Evolutionary conservation across 2,113 vertebrate genomes (phyloP).

Genomic region (Oreochromis tanganicae): DNA sequence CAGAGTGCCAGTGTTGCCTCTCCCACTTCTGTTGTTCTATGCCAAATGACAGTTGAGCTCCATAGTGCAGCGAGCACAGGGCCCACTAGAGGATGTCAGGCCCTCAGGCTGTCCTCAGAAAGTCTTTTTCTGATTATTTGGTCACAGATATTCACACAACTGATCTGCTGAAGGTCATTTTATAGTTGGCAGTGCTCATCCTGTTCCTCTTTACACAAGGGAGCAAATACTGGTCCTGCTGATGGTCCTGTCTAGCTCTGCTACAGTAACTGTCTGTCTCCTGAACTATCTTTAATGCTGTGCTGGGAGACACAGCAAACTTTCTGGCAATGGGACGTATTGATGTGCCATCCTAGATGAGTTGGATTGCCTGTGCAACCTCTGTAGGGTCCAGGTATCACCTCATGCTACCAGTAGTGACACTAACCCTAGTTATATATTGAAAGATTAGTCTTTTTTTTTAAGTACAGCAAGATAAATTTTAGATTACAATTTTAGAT

Average conservation of each 20-base stretch:
- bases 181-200: no score
- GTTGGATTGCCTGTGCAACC: neutral
- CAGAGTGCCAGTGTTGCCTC: neutral
- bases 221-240: neutral
- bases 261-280: neutral
- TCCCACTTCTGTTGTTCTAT: neutral
- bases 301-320: neutral
- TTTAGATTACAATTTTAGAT: neutral
- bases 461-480: neutral
- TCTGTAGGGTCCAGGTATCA: neutral
- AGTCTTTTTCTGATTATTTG: no score
- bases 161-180: no score
- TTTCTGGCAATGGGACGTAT: no score
- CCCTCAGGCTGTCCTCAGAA: no score
- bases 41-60: neutral
- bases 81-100: no score
- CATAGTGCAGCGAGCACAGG: neutral
- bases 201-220: no score
- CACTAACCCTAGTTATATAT: neutral
- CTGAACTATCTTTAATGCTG: neutral
- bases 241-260: neutral
- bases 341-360: neutral
- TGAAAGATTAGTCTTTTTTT: neutral
- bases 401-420: neutral
- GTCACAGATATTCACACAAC: no score